Conservation (phyloP, 1,140 invertebrate genomes). For the Leptoteleia sp. region DNA sequence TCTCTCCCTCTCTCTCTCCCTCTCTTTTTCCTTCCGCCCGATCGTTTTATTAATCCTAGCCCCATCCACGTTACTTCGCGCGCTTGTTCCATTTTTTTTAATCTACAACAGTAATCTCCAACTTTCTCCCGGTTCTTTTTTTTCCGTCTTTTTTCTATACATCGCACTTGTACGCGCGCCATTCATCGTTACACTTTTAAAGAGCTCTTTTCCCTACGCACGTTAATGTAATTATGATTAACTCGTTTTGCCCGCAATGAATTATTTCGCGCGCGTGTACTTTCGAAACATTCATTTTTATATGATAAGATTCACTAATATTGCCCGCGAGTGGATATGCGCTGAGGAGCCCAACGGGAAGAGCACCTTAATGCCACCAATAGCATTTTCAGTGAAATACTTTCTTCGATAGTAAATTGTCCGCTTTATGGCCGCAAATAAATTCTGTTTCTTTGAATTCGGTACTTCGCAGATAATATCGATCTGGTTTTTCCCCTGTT, state of each 20-base stretch:
- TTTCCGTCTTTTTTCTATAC: slow-evolving; percentile 28
- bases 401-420: slow-evolving; percentile 53
- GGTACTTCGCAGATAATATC: slow-evolving; percentile 30
- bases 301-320: slow-evolving; percentile 48
- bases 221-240: slow-evolving; percentile 24
- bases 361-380: slow-evolving; percentile 20
- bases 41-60: slow-evolving; percentile 59
- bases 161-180: slow-evolving; percentile 17
- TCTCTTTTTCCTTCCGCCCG: slow-evolving; percentile 52
- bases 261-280: slow-evolving; percentile 27
- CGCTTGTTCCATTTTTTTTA: slow-evolving; percentile 63
- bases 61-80: slow-evolving; percentile 34
- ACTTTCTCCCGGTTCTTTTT: slow-evolving; percentile 59
- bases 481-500: slow-evolving; percentile 15
- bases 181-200: slow-evolving; percentile 58
- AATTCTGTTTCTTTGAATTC: slow-evolving; percentile 49
- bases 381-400: slow-evolving; percentile 40
- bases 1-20: too few relatives aligned
- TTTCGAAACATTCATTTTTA: slow-evolving; percentile 47
- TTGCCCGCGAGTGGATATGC: slow-evolving; percentile 4
- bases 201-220: slow-evolving; percentile 8
- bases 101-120: slow-evolving; percentile 47
- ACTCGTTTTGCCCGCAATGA: slow-evolving; percentile 4
- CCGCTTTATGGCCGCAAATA: slow-evolving; percentile 42
- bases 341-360: slow-evolving; percentile 18